phyloP scores from a whole-genome alignment of 2,888 invertebrate genomes.

The Pseudeuparius sepicola region DNA sequence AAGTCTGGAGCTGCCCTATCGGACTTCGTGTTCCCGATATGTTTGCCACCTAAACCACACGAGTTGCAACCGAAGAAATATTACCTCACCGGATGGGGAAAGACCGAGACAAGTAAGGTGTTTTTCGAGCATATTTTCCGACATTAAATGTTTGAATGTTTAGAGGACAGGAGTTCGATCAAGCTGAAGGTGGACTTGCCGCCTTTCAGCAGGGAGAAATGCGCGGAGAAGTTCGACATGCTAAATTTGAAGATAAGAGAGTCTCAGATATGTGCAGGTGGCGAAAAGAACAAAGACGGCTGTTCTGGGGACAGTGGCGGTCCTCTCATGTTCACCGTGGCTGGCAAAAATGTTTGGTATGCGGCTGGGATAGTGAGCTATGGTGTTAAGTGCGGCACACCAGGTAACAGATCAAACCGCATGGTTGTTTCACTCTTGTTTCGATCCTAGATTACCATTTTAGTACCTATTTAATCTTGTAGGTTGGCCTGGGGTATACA shows the following conservation, averaged over 20 bases:
- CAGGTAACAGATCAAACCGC: no score
- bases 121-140: no score
- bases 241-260: conserved; percentile 43
- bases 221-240: conserved; percentile 42
- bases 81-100: conserved; percentile 46
- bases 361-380: conserved; percentile 59
- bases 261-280: conserved; percentile 65
- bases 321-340: conserved; percentile 51
- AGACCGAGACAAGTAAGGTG: conserved; percentile 35
- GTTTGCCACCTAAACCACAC: conserved; percentile 25
- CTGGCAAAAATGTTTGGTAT: conserved; percentile 33
- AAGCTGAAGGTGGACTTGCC: conserved; percentile 56
- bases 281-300: conserved; percentile 55
- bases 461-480: conserved; percentile 43
- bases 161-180: conserved; percentile 34
- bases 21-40: conserved; percentile 35
- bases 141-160: conserved; percentile 16
- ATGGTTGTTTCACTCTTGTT: no score
- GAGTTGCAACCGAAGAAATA: conserved; percentile 21
- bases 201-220: conserved; percentile 44
- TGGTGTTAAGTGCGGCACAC: conserved; percentile 54
- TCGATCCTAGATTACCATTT: no score
- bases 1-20: conserved; percentile 36
- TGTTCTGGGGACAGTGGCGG: conserved; percentile 76
- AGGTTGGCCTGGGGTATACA: conserved; percentile 62